Base-by-base conservation (phyloP, 2,797 vertebrate species). In the Coccyzus lansbergi region DNA sequence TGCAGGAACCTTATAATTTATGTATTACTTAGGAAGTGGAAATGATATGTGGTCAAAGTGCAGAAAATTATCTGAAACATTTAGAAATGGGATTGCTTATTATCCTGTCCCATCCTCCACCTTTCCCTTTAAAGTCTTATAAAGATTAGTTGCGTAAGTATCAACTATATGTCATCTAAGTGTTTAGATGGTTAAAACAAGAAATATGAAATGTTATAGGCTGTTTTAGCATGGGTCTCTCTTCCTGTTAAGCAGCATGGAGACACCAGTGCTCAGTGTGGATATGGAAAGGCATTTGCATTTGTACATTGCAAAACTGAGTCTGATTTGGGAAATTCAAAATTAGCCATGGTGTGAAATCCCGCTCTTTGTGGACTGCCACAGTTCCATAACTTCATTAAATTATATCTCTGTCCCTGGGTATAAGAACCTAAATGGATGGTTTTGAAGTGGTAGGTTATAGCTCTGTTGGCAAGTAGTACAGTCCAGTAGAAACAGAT, bases 371-470 rank as follows among this genome's bases (percentile, higher is more conserved):
- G 31, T 70, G 79, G 60, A 88, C 28, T 55, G 86, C 40, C 6
- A 2, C 8, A 46, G 7, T 75, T 78, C 33, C 22, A 31, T 76
- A 74, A n/a, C 55, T 70, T 79, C 26, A 31, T 81, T 55, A 80
- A 85, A 69, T 68, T 42, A 9, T 51, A 31, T 83, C 19, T 87
- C n/a, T 59, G 28, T 59, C 40, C 28, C 49, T 70, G 36, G 8
- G 60, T 84, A 29, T 34, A n/a, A 76, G 78, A 87, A 80, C 24
- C 44, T 74, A 58, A 67, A n/a, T 42, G 58, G 48, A 33, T 75
- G 76, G 48, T 88, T 93, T 72, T 94, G 76, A 92, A 93, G 69
- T 76, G 65, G 42, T 90, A 85, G 40, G 29, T 68, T 91, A 11
- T 53, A 90, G 38, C 62, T 90, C 52, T 20, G 9, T 42, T 79